These are phyloP conservation scores for Engraulis encrasicolus DNA, from an alignment of 2,113 vertebrate species.

Conservation along the genomic window DNA sequence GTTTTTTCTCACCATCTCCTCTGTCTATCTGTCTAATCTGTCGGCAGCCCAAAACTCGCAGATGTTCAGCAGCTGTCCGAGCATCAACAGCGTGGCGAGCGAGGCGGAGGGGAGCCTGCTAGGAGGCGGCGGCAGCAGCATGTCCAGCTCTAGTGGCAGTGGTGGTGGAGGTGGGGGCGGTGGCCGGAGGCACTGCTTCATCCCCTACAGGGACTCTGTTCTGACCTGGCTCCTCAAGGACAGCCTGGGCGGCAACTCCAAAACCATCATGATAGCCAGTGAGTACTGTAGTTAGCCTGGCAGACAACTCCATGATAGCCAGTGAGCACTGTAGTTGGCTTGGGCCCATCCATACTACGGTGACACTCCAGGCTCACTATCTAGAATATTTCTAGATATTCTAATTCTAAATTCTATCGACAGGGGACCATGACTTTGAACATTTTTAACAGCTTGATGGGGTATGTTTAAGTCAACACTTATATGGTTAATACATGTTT, in stretches of 20 bases:
- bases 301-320: too few species aligned
- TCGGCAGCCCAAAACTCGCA: conserved; percentile 93
- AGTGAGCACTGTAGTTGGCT: too few species aligned
- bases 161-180: conserved; percentile 63
- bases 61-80: conserved; percentile 92
- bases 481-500: too few species aligned
- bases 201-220: conserved; percentile 95
- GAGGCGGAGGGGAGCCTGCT: conserved; percentile 80
- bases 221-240: conserved; percentile 98
- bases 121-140: conserved; percentile 72
- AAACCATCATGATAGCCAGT: conserved; percentile 98
- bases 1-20: too few species aligned
- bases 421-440: too few species aligned
- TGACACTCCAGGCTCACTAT: too few species aligned
- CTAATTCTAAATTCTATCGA: too few species aligned
- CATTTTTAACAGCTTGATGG: too few species aligned
- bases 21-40: conserved; percentile 14
- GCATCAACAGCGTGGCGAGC: conserved; percentile 84
- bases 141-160: conserved; percentile 69
- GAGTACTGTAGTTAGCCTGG: conserved; percentile 65
- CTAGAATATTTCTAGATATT: too few species aligned
- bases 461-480: too few species aligned
- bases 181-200: conserved; percentile 82
- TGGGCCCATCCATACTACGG: too few species aligned
- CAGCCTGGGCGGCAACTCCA: conserved; percentile 96